These are phyloP conservation scores for Cacatua alba DNA, from an alignment of 2,113 vertebrate species.

Conservation along the genomic window DNA sequence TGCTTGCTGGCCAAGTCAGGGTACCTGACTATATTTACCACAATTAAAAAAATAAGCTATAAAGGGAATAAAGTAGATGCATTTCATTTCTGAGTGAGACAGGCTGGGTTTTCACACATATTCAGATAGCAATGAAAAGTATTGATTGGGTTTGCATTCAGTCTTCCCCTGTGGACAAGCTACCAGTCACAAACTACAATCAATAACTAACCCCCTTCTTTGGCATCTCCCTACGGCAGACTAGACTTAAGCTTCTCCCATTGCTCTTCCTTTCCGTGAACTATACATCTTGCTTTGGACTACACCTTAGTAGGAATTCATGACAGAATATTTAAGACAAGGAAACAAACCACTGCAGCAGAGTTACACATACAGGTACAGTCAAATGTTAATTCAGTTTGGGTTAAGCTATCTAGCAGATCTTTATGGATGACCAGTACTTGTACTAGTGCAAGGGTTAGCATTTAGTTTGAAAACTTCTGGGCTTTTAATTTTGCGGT, in stretches of 20 bases:
- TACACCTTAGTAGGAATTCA: neutral
- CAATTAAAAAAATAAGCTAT: neutral
- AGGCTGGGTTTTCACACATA: neutral
- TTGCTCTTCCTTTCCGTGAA: neutral
- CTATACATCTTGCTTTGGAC: accelerated
- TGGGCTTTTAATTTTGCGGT: neutral
- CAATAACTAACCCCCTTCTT: neutral
- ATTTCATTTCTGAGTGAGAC: neutral
- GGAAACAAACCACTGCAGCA: neutral
- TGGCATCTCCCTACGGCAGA: neutral
- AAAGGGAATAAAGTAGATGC: neutral
- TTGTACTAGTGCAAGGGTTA: neutral
- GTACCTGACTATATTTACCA: neutral
- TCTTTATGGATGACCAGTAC: neutral
- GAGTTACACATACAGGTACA: neutral
- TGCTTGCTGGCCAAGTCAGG: neutral
- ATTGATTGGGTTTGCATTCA: neutral
- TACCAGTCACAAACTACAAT: neutral
- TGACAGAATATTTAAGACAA: neutral
- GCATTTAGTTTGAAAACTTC: neutral
- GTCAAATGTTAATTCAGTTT: neutral
- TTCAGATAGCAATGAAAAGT: neutral
- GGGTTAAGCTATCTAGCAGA: neutral
- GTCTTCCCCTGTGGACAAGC: neutral
- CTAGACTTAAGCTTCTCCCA: neutral